Base-by-base conservation (phyloP, 2,888 invertebrate genomes). In the Saturnia japonica region DNA sequence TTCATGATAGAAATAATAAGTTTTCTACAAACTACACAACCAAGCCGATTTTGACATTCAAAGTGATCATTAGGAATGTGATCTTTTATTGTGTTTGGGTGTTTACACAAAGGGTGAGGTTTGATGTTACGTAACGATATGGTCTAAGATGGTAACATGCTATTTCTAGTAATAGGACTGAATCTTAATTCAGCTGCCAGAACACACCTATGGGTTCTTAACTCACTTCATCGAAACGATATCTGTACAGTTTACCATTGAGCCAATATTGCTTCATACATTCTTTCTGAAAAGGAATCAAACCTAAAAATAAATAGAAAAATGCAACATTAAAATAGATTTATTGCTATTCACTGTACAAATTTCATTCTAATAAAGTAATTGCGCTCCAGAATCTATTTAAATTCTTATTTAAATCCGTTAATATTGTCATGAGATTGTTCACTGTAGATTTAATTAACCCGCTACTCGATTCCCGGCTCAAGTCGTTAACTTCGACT, bases 391-490 rank as follows among this genome's bases (percentile, higher is more conserved):
- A 91, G 76, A 91, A 80, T 70, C 78, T 88, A 71, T 87, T 89
- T 51, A 94, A 79, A 72, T 93, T 91, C 22, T 83, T 85, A 73
- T 90, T 91, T 7, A 94, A 80, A 73, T 92, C 91, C 40, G 84
- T 80, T 67, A 94, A 76, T 8, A 91, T 80, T 22, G 80, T 78
- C 8, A 89, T 74, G 45, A 91, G 75, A 64, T 86, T 90, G 14
- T 85, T 82, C 40, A 93, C 79, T 0, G 90, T 89, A 1, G 83
- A 79, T 75, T 86, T 88, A 3, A 93, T 75, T 19, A 91, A 74
- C 0, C 89, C 89, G 51, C 76, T 74, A 68, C 82, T 79, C 0
- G 84, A 60, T 3, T 60, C 57, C 28, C 14, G 14, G 28, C 25
- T 60, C 28, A 28, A 76, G 69, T 88, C 87, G 67, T 86, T 86